Base-by-base conservation (phyloP, 2,797 vertebrate genomes). In the Todus mexicanus region DNA sequence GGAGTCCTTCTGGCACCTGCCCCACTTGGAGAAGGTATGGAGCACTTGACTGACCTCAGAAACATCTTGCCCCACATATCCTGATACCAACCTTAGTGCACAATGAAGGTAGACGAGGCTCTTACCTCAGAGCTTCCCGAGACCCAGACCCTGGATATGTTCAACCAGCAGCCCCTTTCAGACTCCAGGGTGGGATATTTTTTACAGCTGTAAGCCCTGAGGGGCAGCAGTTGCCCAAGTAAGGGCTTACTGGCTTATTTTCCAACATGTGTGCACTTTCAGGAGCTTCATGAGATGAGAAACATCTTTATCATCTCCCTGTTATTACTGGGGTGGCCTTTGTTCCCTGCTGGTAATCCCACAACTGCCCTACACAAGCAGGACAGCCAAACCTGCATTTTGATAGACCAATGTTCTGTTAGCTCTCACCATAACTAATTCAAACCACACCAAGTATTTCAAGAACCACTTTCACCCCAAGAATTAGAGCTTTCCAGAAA, bases 1-100 rank as follows among this genome's bases (percentile, higher is more conserved):
- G 33, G 95, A 97, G 3, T 94, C 98, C 29, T 97, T 97, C 68
- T 98, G 98, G 98, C 98, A 97, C 35, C 93, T 97, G 40, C 97
- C 97, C 4, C 96, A 66, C 73, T 98, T 98, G 13, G 97, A 98
- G 94, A 98, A 98, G 98, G 98, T 98, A 94, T 5, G 92, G 45
- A 57, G 22, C 7, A 13, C 14, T 15, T 26, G 8, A 0, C 0
- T n/a, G 31, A 57, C 9, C 4, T 23, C 43, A 18, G 38, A 11
- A 15, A 37, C 5, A 11, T 33, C 60, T 69, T 38, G n/a, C 16
- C 35, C n/a, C n/a, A 29, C 2, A 0, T 10, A 31, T 5, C 60
- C 35, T 37, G 7, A 3, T n/a, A 69, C 61, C 31, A 74, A 27
- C 42, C 43, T 64, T 12, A 47, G 31, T 37, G 66, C 50, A 23